Conservation (phyloP, 2,113 vertebrate species). For the Edolisoma coerulescens region DNA sequence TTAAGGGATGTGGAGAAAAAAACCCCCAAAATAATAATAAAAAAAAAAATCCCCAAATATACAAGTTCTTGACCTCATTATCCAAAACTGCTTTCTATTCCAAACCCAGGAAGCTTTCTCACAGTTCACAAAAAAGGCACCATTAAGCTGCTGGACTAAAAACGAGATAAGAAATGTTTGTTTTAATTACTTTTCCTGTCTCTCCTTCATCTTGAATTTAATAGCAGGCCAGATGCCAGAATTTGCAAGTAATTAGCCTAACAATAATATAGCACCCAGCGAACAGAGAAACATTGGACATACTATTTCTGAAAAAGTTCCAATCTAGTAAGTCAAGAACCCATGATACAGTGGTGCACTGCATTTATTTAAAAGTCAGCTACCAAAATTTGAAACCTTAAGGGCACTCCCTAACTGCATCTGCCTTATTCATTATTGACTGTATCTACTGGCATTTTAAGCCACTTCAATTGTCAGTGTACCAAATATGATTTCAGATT, state of each 20-base stretch:
- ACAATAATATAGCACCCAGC: neutral
- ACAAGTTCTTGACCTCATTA: neutral
- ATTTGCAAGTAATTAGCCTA: neutral
- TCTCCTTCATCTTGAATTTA: neutral
- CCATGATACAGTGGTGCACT: neutral
- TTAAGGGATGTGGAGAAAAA: neutral
- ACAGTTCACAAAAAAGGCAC: neutral
- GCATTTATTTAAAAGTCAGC: neutral
- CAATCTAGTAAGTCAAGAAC: neutral
- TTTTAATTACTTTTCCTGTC: neutral
- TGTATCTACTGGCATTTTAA: neutral
- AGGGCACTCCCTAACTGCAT: neutral
- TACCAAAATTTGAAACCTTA: neutral
- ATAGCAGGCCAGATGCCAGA: neutral
- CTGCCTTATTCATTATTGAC: neutral
- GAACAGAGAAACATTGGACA: neutral
- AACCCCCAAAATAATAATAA: neutral
- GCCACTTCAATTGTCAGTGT: neutral
- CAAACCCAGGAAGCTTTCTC: neutral
- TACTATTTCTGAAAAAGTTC: neutral
- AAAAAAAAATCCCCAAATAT: rapidly evolving
- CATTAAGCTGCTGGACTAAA: neutral
- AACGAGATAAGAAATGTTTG: neutral
- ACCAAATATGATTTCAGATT: neutral
- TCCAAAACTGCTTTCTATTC: neutral